Conservation (phyloP, 2,888 invertebrate species). For the Sinodicranocentrus sp. region DNA sequence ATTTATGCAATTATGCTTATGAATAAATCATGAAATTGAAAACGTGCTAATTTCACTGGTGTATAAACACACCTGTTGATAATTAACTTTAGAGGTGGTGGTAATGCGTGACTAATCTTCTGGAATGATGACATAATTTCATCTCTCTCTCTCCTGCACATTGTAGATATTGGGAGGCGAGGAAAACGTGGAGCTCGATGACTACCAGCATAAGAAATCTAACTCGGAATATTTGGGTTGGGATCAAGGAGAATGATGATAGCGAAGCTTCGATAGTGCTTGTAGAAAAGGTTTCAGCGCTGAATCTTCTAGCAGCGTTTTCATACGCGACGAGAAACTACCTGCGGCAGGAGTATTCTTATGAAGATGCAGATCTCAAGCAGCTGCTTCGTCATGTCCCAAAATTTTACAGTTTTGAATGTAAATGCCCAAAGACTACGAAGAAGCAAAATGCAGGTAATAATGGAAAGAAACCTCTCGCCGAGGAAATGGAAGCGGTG, state of each 20-base stretch:
- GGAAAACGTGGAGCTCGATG: conserved; percentile 71
- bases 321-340: conserved; percentile 70
- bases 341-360: conserved; percentile 72
- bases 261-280: conserved; percentile 53
- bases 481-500: conserved; percentile 4
- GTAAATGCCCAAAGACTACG: conserved; percentile 34
- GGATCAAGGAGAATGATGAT: conserved; percentile 60
- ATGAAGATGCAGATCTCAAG: conserved; percentile 71
- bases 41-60: too few relatives aligned
- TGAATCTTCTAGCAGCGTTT: conserved; percentile 71
- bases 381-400: conserved; percentile 70
- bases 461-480: neutral
- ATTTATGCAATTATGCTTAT: too few relatives aligned
- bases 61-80: too few relatives aligned
- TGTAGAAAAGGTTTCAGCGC: conserved; percentile 70
- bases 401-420: conserved; percentile 65
- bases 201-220: conserved; percentile 69
- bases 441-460: neutral
- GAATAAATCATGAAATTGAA: too few relatives aligned
- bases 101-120: too few relatives aligned
- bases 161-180: conserved; percentile 71
- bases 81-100: too few relatives aligned
- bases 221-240: conserved; percentile 70
- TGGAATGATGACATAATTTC: neutral
- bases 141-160: neutral